Evolutionary conservation across 2,888 invertebrate species (phyloP), one percentile per base, ranked within the genome.

Genomic region (Acanthosepion esculentum): DNA sequence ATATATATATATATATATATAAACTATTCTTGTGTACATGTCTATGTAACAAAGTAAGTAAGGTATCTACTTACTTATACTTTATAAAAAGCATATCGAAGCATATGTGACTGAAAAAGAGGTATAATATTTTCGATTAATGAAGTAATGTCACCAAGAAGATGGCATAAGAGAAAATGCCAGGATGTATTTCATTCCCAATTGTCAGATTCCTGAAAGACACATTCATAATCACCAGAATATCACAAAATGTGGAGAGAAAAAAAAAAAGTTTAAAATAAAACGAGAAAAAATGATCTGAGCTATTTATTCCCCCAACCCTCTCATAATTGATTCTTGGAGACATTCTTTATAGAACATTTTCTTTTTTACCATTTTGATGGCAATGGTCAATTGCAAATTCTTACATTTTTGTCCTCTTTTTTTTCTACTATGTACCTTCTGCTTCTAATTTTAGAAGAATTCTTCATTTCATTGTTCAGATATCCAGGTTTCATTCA

Each of bases 361-460:
- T 29, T 78, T 78, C 78, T 12, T 18, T 78, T 78, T 78, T n/a
- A 78, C n/a, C 0, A 78, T 8, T 78, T 78, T n/a, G n/a, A n/a
- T 78, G 78, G n/a, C n/a, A n/a, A 78, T 78, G 78, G 78, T 78
- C 78, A 78, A 78, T n/a, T n/a, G n/a, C 78, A 78, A 78, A 78
- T 78, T 78, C 29, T n/a, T n/a, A n/a, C n/a, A 78, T 78, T 78
- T 78, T 78, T n/a, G 7, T 78, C 12, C 18, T 78, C 1, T 78
- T 29, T 78, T n/a, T 2, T n/a, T n/a, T n/a, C n/a, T 5, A 26
- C 26, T 0, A n/a, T 78, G 55, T 55, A 15, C 55, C 18, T 18
- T n/a, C 12, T 78, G n/a, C 29, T n/a, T 78, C n/a, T n/a, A 78
- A 78, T 78, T 78, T 78, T 78, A n/a, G 78, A 78, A n/a, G n/a